Evolutionary conservation across 1,140 invertebrate genomes (phyloP), one percentile per base, ranked within the genome.

Genomic region (Brachionus asplanchnoidis): DNA sequence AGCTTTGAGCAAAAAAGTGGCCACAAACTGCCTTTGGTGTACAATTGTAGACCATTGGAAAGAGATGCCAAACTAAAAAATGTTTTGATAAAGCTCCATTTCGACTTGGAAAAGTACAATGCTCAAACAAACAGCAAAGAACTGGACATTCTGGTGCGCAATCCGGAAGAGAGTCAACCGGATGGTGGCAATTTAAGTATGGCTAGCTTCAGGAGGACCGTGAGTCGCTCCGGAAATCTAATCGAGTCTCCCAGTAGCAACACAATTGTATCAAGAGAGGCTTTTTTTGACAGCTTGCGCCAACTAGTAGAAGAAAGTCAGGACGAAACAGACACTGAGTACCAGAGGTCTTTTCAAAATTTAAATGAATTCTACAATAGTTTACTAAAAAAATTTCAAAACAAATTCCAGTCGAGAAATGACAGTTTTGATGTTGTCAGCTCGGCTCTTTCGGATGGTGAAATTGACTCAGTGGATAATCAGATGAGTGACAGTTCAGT

Each of bases 51-150:
- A 12, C 40, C 68, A 17, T 40, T 42, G 17, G 68, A 73, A 42
- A 73, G n/a, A 73, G 9, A 42, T 42, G 28, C 68, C 17, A 36
- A 9, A 40, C 36, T 73, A 1, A 73, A 73, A 73, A 73, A 73
- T 73, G 68, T 73, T 40, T 9, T 73, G 11, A 73, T 73, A 2
- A 73, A 44, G 17, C 36, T 73, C 3, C 17, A 73, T 73, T 42
- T 73, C 42, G 68, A 73, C 44, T 73, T 73, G 36, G 68, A 73
- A 73, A 73, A 42, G 20, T 73, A 73, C 17, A 73, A 42, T 44
- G 4, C 68, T 36, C 17, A 42, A 20, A 73, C 68, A 42, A 36
- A 73, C 20, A 73, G 17, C 36, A n/a, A 73, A 44, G 68, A 73
- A 14, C 9, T 73, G 40, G 68, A 73, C 3, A 42, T 73, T n/a